A percentile compares a stretch with the other conserved stretches of the same genome.
Evolutionary conservation across 2,113 vertebrate genomes (phyloP).

Genomic region (Silurus glanis): DNA sequence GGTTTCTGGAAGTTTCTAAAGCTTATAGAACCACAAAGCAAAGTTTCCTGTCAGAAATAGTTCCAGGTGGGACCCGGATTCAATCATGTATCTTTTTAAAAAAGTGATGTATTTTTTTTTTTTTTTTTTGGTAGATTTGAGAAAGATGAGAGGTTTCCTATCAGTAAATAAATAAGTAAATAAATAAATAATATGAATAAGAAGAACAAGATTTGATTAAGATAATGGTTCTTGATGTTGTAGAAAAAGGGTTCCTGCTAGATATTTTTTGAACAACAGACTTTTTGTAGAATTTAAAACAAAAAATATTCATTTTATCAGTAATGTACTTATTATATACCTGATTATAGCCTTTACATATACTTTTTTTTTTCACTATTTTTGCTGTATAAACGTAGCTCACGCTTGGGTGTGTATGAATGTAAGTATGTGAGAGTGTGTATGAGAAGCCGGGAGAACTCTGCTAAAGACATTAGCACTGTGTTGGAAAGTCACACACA

Average conservation of each 20-base stretch:
- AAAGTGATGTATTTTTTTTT: not conserved
- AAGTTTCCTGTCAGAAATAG: not conserved
- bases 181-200: too few relatives aligned
- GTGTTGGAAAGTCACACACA: conserved; percentile 84
- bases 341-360: too few relatives aligned
- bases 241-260: not conserved
- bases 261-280: not conserved
- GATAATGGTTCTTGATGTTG: not conserved
- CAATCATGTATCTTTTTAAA: not conserved
- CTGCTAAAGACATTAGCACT: conserved; percentile 90
- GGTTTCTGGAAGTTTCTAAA: not conserved
- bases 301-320: not conserved
- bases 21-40: not conserved
- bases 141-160: too few relatives aligned
- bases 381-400: not conserved
- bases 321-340: not conserved
- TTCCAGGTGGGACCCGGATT: not conserved
- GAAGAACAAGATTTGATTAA: too few relatives aligned
- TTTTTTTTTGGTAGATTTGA: not conserved
- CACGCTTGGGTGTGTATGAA: not conserved
- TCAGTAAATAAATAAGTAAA: too few relatives aligned
- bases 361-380: not conserved
- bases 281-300: not conserved
- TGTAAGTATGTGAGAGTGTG: not conserved
- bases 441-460: conserved; percentile 59